Percentiles rank a stretch among this genome's conserved stretches.
phyloP scores from a whole-genome alignment of 2,797 vertebrate genomes.

The Acanthornis magna region DNA sequence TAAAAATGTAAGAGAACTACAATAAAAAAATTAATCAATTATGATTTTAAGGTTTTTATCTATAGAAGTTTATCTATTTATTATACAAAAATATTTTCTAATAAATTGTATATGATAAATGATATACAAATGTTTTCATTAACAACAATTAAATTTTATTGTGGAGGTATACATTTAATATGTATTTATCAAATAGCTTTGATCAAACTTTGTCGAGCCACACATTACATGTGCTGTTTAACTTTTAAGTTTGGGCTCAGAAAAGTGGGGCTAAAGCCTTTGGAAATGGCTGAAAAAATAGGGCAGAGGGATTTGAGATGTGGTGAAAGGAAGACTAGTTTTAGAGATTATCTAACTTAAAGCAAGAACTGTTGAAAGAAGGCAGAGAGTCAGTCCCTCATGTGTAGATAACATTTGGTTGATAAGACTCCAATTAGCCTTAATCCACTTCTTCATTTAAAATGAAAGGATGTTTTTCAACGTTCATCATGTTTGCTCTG shows the following conservation, averaged over 20 bases:
- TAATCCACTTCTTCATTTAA: constrained; percentile 54
- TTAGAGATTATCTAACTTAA: background rate
- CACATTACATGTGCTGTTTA: background rate
- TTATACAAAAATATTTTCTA: background rate
- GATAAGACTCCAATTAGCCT: constrained; percentile 54
- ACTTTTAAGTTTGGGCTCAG: background rate
- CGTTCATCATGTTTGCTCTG: constrained; percentile 11
- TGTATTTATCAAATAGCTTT: background rate
- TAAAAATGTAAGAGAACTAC: background rate
- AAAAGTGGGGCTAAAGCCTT: background rate
- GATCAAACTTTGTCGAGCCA: background rate
- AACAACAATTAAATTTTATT: background rate
- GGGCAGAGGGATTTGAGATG: background rate
- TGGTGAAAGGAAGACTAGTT: background rate
- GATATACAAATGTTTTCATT: background rate
- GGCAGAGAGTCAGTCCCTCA: background rate
- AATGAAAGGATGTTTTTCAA: constrained; percentile 33
- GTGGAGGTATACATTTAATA: background rate
- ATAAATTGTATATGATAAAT: background rate
- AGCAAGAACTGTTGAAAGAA: background rate
- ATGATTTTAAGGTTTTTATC: background rate
- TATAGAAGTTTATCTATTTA: background rate
- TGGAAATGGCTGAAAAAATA: background rate
- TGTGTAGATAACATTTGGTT: background rate
- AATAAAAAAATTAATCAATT: fast-evolving